phyloP scores from a whole-genome alignment of 2,797 vertebrate species.

The Phataginus tetradactyla region DNA sequence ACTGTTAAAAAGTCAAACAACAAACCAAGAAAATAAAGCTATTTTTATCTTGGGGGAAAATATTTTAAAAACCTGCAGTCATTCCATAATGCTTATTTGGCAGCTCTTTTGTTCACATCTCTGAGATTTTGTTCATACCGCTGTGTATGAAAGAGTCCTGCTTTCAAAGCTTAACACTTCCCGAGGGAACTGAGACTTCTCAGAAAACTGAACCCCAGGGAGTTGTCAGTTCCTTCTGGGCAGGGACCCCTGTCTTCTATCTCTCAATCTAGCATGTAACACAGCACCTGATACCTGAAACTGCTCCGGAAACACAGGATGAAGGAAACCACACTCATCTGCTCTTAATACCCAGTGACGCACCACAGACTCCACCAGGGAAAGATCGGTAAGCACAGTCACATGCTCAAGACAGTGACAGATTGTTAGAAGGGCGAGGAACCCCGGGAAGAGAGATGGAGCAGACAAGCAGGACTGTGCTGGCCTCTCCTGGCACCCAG shows the following conservation, averaged over 20 bases:
- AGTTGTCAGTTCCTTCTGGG: not conserved
- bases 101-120: not conserved
- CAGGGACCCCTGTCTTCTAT: not conserved
- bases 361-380: not conserved
- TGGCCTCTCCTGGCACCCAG: not conserved
- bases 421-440: not conserved
- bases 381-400: not conserved
- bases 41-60: not conserved
- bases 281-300: not conserved
- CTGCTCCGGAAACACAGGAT: not conserved
- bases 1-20: not conserved
- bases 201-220: not conserved
- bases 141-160: not conserved
- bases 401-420: not conserved
- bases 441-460: not conserved
- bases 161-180: not conserved
- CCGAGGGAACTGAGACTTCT: not conserved
- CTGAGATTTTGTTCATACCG: no score
- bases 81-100: not conserved
- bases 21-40: not conserved
- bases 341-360: not conserved
- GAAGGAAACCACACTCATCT: accelerated
- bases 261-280: not conserved
- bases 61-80: not conserved
- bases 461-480: not conserved